Evolutionary conservation across 2,797 vertebrate genomes (phyloP).

Genomic region (Dicrostonyx torquatus): DNA sequence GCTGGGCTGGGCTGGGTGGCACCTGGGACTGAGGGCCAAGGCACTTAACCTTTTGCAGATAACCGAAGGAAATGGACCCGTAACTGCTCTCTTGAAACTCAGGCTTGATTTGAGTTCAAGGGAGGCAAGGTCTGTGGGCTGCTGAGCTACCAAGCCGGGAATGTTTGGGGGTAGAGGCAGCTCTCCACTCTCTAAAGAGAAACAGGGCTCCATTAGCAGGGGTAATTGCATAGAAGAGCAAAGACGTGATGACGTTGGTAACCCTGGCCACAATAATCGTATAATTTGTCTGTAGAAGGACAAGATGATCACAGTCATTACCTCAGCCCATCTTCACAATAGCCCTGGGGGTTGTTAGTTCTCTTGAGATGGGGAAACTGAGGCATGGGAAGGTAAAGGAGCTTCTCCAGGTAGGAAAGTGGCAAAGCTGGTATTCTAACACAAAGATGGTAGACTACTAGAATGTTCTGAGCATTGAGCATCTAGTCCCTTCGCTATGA

Average conservation of each 20-base stretch:
- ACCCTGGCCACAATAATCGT: not conserved
- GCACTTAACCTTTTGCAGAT: slow-evolving; percentile 81
- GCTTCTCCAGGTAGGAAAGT: not conserved
- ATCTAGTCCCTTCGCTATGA: not conserved
- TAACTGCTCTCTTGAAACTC: slow-evolving; percentile 78
- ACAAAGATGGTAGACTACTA: not conserved
- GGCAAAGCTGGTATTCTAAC: not conserved
- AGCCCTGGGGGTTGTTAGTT: not conserved
- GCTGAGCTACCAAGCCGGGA: slow-evolving; percentile 53
- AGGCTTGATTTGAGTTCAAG: slow-evolving; percentile 57
- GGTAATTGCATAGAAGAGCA: not conserved
- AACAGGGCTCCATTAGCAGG: slow-evolving; percentile 62
- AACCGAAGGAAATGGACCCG: slow-evolving; percentile 78
- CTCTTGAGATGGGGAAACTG: slow-evolving; percentile 16
- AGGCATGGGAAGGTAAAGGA: not conserved
- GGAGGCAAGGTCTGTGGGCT: slow-evolving; percentile 49
- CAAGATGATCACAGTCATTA: not conserved
- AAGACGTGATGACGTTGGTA: not conserved
- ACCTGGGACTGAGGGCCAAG: slow-evolving; percentile 55
- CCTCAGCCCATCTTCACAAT: not conserved
- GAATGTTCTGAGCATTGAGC: fast-evolving
- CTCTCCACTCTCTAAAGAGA: not conserved
- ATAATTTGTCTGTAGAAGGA: slow-evolving; percentile 49
- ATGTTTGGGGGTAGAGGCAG: slow-evolving; percentile 22
- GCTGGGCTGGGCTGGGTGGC: slow-evolving; percentile 42